These are phyloP conservation scores for Meliscaeva auricollis DNA, from an alignment of 2,888 invertebrate genomes.

Conservation along the genomic window DNA sequence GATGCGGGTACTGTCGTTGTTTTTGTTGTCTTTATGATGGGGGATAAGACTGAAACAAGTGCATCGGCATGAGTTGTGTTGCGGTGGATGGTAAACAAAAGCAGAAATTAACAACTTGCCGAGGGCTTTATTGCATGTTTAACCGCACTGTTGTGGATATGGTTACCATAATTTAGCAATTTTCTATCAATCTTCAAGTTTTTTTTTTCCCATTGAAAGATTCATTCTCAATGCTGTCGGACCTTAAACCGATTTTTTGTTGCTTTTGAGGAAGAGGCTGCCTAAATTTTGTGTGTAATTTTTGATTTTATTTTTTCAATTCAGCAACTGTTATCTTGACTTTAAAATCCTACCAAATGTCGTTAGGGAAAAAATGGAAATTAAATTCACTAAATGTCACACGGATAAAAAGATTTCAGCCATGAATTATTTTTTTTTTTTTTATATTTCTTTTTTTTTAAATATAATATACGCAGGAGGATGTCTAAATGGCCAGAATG, in stretches of 20 bases:
- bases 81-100: neutral
- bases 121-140: slow-evolving; percentile 12
- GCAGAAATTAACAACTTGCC: slow-evolving; percentile 31
- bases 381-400: slow-evolving; percentile 55
- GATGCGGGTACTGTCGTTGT: neutral
- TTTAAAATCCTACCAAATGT: too few species aligned
- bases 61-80: slow-evolving; percentile 2
- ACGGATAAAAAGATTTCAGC: slow-evolving; percentile 10
- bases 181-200: too few species aligned
- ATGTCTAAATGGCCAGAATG: neutral
- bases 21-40: neutral
- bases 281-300: too few species aligned
- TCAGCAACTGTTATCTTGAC: too few species aligned
- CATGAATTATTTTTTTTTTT: slow-evolving; percentile 30
- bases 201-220: neutral
- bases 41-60: slow-evolving; percentile 21
- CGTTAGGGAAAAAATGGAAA: slow-evolving; percentile 8
- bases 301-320: neutral
- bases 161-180: too few species aligned
- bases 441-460: neutral
- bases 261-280: too few species aligned
- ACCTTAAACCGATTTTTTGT: too few species aligned
- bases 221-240: too few species aligned
- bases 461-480: neutral
- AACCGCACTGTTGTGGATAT: neutral